Conservation (phyloP, 2,888 invertebrate species). For the Coelinius sp. region DNA sequence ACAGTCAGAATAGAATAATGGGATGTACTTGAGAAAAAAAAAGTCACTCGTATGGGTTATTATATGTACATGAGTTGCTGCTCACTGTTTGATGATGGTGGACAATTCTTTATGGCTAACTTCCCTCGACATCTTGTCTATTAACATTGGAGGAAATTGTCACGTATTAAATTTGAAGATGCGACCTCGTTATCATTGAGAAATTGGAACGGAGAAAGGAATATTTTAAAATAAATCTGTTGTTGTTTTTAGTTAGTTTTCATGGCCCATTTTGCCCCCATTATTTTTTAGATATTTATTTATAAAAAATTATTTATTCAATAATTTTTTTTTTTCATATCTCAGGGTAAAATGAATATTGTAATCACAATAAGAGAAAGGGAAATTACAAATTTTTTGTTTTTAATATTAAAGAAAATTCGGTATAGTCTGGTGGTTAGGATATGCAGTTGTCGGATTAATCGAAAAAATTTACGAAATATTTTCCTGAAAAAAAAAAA, state of each 20-base stretch:
- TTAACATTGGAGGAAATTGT: constrained; percentile 12
- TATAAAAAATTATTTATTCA: too few relatives aligned
- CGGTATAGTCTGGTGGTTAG: not conserved
- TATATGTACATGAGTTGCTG: not conserved
- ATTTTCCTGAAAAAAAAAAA: not conserved
- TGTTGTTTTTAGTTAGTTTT: too few relatives aligned
- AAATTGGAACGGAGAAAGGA: not conserved
- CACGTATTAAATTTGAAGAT: constrained; percentile 7
- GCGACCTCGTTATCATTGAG: not conserved
- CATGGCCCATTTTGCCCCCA: too few relatives aligned
- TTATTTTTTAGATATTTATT: too few relatives aligned
- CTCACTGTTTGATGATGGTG: not conserved
- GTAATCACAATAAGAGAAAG: too few relatives aligned
- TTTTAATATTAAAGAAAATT: not conserved
- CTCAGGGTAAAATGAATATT: too few relatives aligned
- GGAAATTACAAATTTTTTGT: not conserved
- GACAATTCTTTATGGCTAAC: constrained; percentile 5
- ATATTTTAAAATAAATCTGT: too few relatives aligned
- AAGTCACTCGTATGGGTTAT: constrained; percentile 33
- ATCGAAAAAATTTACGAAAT: not conserved
- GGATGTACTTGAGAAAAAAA: constrained; percentile 40
- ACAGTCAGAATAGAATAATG: constrained; percentile 67
- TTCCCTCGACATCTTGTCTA: constrained; percentile 25
- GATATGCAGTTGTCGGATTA: not conserved
- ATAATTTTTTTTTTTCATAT: too few relatives aligned